Evolutionary conservation across 2,888 invertebrate species (phyloP).

Genomic region (Eilema depressum): DNA sequence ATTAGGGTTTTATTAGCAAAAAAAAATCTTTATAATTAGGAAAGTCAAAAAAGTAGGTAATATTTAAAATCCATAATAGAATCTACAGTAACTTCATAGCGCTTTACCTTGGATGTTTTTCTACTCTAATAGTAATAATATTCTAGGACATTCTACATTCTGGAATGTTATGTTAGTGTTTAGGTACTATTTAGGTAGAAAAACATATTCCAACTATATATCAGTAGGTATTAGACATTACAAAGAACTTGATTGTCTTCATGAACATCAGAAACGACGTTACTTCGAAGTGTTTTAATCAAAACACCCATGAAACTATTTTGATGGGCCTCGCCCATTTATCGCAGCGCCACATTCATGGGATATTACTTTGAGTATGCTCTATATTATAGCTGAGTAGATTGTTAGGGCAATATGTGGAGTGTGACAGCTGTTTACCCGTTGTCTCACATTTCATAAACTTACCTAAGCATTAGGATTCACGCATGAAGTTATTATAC

Average conservation of each 20-base stretch:
- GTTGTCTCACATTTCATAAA: background rate
- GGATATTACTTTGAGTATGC: constrained; percentile 13
- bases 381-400: background rate
- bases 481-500: background rate
- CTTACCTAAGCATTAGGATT: constrained; percentile 28
- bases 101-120: no score
- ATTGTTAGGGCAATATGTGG: background rate
- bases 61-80: no score
- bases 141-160: no score
- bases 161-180: no score
- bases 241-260: background rate
- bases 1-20: no score
- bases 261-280: background rate
- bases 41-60: no score
- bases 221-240: background rate
- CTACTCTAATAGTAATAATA: no score
- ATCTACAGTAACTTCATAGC: no score
- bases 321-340: constrained; percentile 8
- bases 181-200: no score
- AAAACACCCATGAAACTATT: constrained; percentile 10
- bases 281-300: constrained; percentile 1
- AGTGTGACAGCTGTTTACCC: background rate
- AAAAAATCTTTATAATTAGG: no score
- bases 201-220: background rate
- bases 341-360: background rate